Evolutionary conservation across 2,797 vertebrate species (phyloP).

Genomic region (Hylomyscus alleni): DNA sequence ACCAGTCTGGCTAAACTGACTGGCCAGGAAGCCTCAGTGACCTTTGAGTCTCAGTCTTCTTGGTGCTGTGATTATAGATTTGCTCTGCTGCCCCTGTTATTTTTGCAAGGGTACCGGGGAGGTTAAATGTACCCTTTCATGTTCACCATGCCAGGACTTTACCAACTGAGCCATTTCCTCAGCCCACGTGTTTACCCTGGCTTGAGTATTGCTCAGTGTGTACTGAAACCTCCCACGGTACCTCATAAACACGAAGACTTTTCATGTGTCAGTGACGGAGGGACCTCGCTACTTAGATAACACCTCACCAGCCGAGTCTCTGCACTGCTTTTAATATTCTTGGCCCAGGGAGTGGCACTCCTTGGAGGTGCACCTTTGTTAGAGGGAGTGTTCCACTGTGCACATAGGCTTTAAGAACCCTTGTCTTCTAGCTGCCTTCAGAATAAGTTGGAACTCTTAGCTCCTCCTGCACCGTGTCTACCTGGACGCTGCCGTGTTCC

Average conservation of each 20-base stretch:
- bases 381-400: neutral
- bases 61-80: neutral
- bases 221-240: neutral
- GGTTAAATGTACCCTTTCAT: neutral
- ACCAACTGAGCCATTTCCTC: neutral
- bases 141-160: neutral
- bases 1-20: neutral
- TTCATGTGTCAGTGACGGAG: neutral
- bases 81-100: too few relatives aligned
- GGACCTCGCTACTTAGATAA: neutral
- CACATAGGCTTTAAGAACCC: neutral
- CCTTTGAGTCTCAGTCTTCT: neutral
- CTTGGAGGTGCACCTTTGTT: neutral
- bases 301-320: neutral
- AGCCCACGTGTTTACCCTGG: neutral
- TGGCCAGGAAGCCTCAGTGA: rapidly evolving
- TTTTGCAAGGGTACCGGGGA: neutral
- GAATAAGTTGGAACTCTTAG: neutral
- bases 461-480: neutral
- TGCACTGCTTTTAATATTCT: neutral
- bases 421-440: neutral
- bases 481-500: neutral
- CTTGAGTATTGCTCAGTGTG: neutral
- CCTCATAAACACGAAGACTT: neutral
- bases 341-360: neutral